Base-by-base conservation (phyloP, 2,888 invertebrate genomes). In the Drosophila recens region DNA sequence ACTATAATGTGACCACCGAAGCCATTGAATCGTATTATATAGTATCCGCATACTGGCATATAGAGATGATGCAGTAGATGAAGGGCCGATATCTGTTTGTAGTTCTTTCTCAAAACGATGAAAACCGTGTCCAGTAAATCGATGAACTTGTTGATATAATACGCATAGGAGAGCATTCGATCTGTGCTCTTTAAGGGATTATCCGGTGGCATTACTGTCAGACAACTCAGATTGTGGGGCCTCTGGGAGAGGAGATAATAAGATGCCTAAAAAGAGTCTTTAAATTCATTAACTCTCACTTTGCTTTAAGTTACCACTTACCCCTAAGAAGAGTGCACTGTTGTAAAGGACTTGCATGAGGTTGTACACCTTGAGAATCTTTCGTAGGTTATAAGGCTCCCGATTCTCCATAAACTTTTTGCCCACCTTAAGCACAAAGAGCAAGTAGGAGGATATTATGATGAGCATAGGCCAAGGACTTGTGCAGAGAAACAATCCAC, bases 51-150 rank as follows among this genome's bases (percentile, higher is more conserved):
- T 0, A 79, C 30, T 10, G 70, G 59, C 89, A 82, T 88, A 36
- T 46, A 59, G 6, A 73, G n/a, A 45, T 82, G 82, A 59, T 82
- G 89, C 0, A 86, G 11, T 0, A 82, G 11, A 61, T 82, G 82
- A 38, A 82, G 67, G 1, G 34, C 20, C 11, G 82, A 51, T 8
- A 82, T 82, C 30, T 82, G 82, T 4, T 58, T 66, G 15, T 86
- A 67, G 36, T 51, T 82, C 56, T 82, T 82, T 10, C 89, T 67
- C 2, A 82, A 54, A 17, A 82, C 89, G n/a, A 86, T 73, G 27
- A 82, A 82, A 3, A 82, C 17, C 0, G 83, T 88, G 33, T 82
- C 82, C 30, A 82, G 30, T 20, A 82, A 27, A 58, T 82, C 82
- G 4, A 82, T 3, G 2, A 62, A 53, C 38, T 82, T 82, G 36